Percentiles rank a stretch among this genome's conserved stretches.
These are phyloP conservation scores for Himantopus leucocephalus DNA, from an alignment of 2,113 vertebrate species.

Conservation along the genomic window DNA sequence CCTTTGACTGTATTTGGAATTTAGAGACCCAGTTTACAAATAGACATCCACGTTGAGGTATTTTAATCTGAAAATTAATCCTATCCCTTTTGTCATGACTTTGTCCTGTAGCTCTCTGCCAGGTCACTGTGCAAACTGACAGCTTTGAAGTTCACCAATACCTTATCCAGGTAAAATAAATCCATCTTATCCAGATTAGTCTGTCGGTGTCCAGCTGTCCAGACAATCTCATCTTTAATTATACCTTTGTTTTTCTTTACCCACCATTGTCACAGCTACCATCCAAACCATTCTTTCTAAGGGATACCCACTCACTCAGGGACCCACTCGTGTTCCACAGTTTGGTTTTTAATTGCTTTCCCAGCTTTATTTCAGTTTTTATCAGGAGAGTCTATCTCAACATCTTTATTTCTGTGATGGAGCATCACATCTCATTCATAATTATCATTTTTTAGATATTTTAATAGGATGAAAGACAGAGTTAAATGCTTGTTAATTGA, in stretches of 20 bases:
- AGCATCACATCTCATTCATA: neutral
- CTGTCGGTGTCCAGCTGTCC: neutral
- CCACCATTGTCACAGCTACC: neutral
- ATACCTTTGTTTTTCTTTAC: neutral
- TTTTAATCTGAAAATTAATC: neutral
- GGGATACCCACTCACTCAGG: neutral
- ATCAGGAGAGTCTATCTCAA: neutral
- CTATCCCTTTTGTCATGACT: neutral
- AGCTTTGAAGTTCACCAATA: neutral
- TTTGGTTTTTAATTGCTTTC: neutral
- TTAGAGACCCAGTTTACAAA: neutral
- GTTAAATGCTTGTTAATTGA: neutral
- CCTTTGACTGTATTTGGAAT: neutral
- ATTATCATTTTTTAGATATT: neutral
- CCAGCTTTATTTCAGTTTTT: neutral
- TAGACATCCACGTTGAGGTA: neutral
- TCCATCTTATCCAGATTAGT: neutral
- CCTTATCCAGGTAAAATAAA: neutral
- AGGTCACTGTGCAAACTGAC: neutral
- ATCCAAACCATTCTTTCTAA: neutral
- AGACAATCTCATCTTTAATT: neutral
- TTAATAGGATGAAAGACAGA: neutral
- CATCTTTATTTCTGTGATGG: neutral
- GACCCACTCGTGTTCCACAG: neutral
- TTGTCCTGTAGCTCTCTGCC: neutral